Evolutionary conservation across 2,888 invertebrate species (phyloP), one percentile per base, ranked within the genome.

Genomic region (Spodoptera exigua): DNA sequence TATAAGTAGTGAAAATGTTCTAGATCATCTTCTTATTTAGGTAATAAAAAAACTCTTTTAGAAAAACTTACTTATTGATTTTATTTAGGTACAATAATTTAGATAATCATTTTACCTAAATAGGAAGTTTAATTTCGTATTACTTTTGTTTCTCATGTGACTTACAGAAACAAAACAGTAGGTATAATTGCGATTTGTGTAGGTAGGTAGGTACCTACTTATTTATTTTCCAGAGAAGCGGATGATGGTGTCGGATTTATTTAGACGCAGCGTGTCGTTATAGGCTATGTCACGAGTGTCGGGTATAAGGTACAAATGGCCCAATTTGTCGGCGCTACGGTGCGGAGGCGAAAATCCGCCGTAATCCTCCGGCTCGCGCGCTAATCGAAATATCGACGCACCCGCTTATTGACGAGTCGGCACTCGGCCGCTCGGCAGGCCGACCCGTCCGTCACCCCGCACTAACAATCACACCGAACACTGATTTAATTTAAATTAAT

Each of bases 381-480:
- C 93, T 93, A 93, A 93, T 93, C 93, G 93, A 91, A 92, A 91
- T 92, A 93, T 91, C 90, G 91, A 89, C 91, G 86, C 80, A 78
- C 70, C 74, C 85, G 86, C 82, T 89, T 89, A 90, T 90, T 89
- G 91, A 88, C 89, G 83, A 78, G 66, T 52, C 65, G 71, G 57
- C 64, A 54, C 65, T 52, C 65, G 71, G 57, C 64, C 53, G 64
- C 36, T 74, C 70, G 61, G 44, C 49, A 60, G 35, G 37, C 32
- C 39, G 62, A 60, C 64, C 67, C 48, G 49, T 54, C 41, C 44
- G 65, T 39, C 41, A 46, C 41, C 37, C 52, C 49, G 39, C 69
- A 59, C 61, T 61, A 56, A 63, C 57, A 51, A 13, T 46, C 56
- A 59, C 70, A 58, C 39, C 49, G 17, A 39, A 46, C 37, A 41